Evolutionary conservation across 2,113 vertebrate genomes (phyloP), one percentile per base, ranked within the genome.

Genomic region (Nycticorax nycticorax): DNA sequence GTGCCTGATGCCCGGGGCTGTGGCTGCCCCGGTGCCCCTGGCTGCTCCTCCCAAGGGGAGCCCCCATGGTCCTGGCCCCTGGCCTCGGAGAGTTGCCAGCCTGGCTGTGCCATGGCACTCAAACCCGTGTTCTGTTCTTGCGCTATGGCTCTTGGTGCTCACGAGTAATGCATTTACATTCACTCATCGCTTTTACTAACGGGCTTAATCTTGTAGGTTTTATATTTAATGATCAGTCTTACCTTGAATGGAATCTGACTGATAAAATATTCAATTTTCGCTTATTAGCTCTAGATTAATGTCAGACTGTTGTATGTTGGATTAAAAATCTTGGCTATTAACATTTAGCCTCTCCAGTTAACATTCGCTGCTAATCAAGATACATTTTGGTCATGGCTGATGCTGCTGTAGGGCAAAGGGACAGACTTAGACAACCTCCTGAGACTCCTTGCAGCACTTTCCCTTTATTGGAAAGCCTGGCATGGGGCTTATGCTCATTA

Each of bases 11-110:
- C 24, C 60, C 0, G 2, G 18, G n/a, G 12, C 33, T 81, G n/a
- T 39, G 55, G 27, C 48, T 82, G 69, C 8, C 13, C 23, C 1
- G 2, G 15, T 57, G 48, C 23, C 19, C 18, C 9, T 0, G 0
- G 45, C 14, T 88, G 39, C 26, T 60, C 12, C 0, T 66, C 4
- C 18, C 33, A 14, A 32, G 14, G 39, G 8, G n/a, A 11, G 3
- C 12, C 3, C 15, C 14, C 33, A 10, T 0, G 3, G 5, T 21
- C 45, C 6, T 2, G 4, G 14, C 1, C 32, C 32, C 20, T 1
- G 10, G 14, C 17, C 28, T 35, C 2, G 4, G 33, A 66, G 26
- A 89, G 60, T 9, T 45, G 60, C 45, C 6, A 3, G 45, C 28
- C 69, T 85, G 66, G 19, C 45, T 56, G 59, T 2, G 1, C 26